These are phyloP conservation scores for Smutsia gigantea DNA, from an alignment of 2,797 vertebrate species.

Conservation along the genomic window DNA sequence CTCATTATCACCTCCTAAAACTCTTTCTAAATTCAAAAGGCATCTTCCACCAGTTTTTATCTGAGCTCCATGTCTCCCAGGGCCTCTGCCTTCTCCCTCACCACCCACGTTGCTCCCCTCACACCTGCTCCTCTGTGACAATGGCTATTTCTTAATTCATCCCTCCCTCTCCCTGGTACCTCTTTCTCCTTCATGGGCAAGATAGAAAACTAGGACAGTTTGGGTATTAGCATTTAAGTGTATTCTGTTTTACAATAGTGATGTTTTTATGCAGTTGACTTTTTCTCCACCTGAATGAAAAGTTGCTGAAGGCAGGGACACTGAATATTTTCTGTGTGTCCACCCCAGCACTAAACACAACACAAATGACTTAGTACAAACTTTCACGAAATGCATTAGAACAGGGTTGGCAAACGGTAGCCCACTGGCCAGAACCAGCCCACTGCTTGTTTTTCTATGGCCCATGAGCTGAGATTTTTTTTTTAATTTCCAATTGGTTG, in stretches of 20 bases:
- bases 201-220: not conserved
- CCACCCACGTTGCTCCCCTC: rapidly evolving
- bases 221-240: not conserved
- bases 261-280: not conserved
- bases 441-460: not conserved
- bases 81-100: not conserved
- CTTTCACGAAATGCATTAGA: not conserved
- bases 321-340: not conserved
- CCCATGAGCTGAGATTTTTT: not conserved
- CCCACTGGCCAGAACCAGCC: not conserved
- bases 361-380: not conserved
- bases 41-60: not conserved
- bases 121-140: not conserved
- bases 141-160: not conserved
- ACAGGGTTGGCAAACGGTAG: not conserved
- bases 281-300: constrained; percentile 3
- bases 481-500: constrained; percentile 5
- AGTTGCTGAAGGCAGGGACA: not conserved
- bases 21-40: not conserved
- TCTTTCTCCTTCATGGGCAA: not conserved
- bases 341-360: not conserved
- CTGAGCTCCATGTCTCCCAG: no score
- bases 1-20: not conserved
- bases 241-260: not conserved
- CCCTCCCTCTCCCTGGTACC: not conserved